Evolutionary conservation across 2,113 vertebrate species (phyloP).

Genomic region (Leptocoma aspasia): DNA sequence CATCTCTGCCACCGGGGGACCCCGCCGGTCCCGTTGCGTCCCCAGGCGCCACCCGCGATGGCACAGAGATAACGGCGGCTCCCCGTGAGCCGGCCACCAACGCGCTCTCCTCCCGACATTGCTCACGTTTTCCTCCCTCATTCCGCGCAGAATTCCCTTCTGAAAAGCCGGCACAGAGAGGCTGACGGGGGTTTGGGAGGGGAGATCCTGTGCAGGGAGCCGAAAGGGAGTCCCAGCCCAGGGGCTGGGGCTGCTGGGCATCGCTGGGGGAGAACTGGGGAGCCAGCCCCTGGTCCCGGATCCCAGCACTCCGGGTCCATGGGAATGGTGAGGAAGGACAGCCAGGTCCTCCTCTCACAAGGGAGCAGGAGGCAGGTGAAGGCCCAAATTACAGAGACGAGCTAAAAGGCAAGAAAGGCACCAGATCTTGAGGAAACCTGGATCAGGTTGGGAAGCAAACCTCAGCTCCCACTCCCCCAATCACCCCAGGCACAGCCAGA

Average conservation of each 20-base stretch:
- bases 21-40: background rate
- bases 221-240: background rate
- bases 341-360: background rate
- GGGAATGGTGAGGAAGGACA: background rate
- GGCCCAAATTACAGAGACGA: background rate
- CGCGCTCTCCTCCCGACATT: fast-evolving
- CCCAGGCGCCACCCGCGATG: background rate
- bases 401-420: background rate
- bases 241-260: background rate
- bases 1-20: background rate
- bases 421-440: background rate
- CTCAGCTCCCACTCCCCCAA: background rate
- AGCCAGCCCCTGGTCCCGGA: background rate
- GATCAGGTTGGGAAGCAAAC: background rate
- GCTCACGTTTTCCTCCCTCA: background rate
- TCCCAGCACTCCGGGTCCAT: fast-evolving
- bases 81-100: background rate
- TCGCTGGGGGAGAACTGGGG: background rate
- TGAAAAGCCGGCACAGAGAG: fast-evolving
- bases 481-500: background rate
- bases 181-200: background rate
- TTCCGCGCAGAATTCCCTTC: background rate
- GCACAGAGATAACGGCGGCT: background rate
- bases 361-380: background rate
- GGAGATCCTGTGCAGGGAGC: too few relatives aligned